Conservation (phyloP, 2,888 invertebrate genomes). For the Mythimna lalbum region DNA sequence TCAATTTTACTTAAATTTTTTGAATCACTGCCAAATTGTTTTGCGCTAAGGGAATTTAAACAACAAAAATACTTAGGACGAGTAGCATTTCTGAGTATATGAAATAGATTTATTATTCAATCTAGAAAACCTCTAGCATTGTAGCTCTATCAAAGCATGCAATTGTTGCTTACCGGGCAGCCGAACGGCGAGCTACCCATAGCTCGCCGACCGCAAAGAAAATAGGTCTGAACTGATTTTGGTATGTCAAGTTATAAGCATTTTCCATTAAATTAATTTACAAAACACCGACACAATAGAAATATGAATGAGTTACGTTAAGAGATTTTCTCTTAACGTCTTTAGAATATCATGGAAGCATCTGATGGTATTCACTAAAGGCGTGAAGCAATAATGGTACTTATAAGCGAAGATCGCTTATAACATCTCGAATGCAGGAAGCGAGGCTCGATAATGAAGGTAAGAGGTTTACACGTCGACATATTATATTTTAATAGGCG, state of each 20-base stretch:
- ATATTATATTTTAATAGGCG: background rate
- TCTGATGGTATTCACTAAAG: constrained; percentile 51
- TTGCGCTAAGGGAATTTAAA: too few relatives aligned
- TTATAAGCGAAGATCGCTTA: constrained; percentile 31
- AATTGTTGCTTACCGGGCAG: too few relatives aligned
- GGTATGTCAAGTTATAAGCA: background rate
- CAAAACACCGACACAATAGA: constrained; percentile 17
- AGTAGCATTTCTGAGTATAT: too few relatives aligned
- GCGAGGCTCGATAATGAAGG: constrained; percentile 1
- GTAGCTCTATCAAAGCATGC: too few relatives aligned
- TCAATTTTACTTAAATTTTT: too few relatives aligned
- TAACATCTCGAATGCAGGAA: constrained; percentile 3
- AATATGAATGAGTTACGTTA: constrained; percentile 15
- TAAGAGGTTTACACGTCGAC: background rate
- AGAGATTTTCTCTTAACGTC: constrained; percentile 38
- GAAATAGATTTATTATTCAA: too few relatives aligned
- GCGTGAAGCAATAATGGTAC: constrained; percentile 58
- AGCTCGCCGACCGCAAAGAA: too few relatives aligned
- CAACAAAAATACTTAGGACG: too few relatives aligned
- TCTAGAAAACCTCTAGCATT: too few relatives aligned
- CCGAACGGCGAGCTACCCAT: too few relatives aligned
- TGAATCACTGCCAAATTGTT: too few relatives aligned
- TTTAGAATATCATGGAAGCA: constrained; percentile 54
- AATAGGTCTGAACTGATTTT: too few relatives aligned
- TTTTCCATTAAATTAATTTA: background rate